Evolutionary conservation across 2,797 vertebrate genomes (phyloP).

Genomic region (Eulemur rubriventer): DNA sequence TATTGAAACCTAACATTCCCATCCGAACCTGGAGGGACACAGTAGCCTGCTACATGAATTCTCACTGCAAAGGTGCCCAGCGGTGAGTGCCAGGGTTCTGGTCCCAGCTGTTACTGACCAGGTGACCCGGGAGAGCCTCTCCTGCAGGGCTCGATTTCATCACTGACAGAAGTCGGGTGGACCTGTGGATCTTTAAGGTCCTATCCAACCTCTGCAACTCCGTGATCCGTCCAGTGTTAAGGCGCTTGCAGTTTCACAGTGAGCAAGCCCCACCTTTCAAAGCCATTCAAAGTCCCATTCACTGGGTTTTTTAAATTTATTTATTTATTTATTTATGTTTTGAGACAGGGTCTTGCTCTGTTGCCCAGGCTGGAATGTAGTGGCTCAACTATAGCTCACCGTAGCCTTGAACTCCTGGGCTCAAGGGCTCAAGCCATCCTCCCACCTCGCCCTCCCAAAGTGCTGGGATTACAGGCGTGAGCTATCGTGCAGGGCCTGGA

Average conservation of each 20-base stretch:
- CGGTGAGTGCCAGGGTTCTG: neutral
- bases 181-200: neutral
- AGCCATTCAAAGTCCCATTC: neutral
- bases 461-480: neutral
- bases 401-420: neutral
- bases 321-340: neutral
- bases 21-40: neutral
- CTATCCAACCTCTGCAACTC: neutral
- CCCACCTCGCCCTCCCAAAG: neutral
- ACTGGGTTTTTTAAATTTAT: no score
- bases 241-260: neutral
- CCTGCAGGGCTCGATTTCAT: neutral
- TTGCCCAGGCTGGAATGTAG: neutral
- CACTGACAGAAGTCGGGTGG: neutral
- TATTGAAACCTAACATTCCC: neutral
- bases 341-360: neutral
- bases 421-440: neutral
- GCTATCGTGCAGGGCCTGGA: neutral
- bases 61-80: neutral
- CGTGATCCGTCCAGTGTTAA: neutral
- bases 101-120: neutral
- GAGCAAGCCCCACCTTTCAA: neutral
- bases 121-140: neutral
- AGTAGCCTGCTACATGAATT: neutral
- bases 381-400: neutral